Evolutionary conservation across 2,888 invertebrate genomes (phyloP).

Genomic region (Carterocephalus palaemon): DNA sequence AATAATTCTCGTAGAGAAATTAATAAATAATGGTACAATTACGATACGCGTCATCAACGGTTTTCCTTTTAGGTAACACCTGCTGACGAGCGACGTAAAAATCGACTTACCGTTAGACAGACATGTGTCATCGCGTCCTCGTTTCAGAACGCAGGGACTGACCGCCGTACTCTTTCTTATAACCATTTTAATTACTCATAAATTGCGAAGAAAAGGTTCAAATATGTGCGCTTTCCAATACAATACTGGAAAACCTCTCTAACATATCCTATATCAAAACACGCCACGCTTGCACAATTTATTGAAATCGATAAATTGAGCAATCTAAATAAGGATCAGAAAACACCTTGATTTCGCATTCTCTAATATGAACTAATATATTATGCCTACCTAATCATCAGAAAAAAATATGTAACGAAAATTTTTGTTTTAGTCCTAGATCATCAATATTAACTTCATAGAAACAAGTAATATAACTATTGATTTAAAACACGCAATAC

Average conservation of each 20-base stretch:
- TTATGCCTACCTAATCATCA: too few relatives aligned
- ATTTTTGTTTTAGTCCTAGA: too few relatives aligned
- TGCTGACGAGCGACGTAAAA: conserved; percentile 54
- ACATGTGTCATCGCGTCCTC: conserved; percentile 75
- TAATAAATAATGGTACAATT: too few relatives aligned
- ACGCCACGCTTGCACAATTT: too few relatives aligned
- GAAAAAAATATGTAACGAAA: too few relatives aligned
- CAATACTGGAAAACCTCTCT: too few relatives aligned
- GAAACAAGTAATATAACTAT: conserved; percentile 2
- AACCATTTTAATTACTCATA: conserved; percentile 52
- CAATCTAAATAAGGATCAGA: too few relatives aligned
- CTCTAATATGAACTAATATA: too few relatives aligned
- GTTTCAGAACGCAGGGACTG: conserved; percentile 46
- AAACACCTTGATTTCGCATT: too few relatives aligned
- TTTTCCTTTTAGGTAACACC: conserved; percentile 40
- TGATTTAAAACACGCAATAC: conserved; percentile 7
- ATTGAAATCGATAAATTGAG: too few relatives aligned
- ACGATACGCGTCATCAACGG: conserved; percentile 18
- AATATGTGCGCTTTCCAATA: too few relatives aligned
- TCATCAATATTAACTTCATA: conserved; percentile 20
- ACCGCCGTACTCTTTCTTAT: conserved; percentile 63
- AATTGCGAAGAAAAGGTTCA: conserved; percentile 18
- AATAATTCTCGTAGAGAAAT: conserved; percentile 1
- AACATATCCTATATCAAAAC: too few relatives aligned
- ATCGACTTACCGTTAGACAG: conserved; percentile 74